Conservation (phyloP, 2,797 vertebrate genomes). For the Valencia hispanica region DNA sequence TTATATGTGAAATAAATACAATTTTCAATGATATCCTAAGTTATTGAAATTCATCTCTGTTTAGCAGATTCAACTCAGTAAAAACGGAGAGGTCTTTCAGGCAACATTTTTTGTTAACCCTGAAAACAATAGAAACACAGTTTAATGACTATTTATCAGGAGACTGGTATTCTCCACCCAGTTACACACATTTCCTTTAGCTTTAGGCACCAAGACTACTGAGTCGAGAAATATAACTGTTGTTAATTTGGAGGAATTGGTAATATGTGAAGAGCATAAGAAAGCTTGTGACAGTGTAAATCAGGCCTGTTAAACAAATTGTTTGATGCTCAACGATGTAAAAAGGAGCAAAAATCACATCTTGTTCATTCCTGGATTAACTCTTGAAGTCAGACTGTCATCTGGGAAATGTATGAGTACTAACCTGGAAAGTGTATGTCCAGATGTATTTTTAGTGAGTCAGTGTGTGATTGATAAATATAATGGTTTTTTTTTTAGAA, state of each 20-base stretch:
- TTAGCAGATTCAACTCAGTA: not conserved
- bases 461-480: constrained; percentile 24
- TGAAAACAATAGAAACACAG: constrained; percentile 23
- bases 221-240: constrained; percentile 50
- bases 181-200: constrained; percentile 46
- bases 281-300: constrained; percentile 37
- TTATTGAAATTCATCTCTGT: not conserved
- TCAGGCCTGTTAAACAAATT: constrained; percentile 51
- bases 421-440: constrained; percentile 65
- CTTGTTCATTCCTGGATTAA: constrained; percentile 64
- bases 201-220: constrained; percentile 40
- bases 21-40: not conserved
- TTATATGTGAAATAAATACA: not conserved
- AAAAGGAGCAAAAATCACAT: constrained; percentile 47
- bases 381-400: constrained; percentile 48
- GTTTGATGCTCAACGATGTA: constrained; percentile 40
- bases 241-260: constrained; percentile 39
- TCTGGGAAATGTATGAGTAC: constrained; percentile 51
- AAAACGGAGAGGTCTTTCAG: not conserved
- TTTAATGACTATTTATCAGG: constrained; percentile 19
- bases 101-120: constrained; percentile 13
- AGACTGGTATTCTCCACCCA: constrained; percentile 45
- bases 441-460: constrained; percentile 56
- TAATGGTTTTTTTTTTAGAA: not conserved
- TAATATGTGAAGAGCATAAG: constrained; percentile 53